Evolutionary conservation across 2,888 invertebrate species (phyloP), one percentile per base, ranked within the genome.

Genomic region (Orchesella flavescens): DNA sequence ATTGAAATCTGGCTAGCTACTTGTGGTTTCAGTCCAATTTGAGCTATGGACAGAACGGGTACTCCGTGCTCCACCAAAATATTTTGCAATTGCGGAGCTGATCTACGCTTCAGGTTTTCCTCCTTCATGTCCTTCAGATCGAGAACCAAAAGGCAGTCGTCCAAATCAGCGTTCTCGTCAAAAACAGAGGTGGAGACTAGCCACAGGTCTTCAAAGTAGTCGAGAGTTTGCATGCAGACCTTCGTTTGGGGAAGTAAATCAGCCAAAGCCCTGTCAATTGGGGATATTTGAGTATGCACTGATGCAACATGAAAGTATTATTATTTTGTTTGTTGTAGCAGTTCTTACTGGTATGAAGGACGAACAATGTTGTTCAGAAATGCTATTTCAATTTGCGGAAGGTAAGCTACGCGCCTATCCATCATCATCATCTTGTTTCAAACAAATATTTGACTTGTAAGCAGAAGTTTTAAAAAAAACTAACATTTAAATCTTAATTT

Each of bases 201-300:
- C 84, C 84, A 84, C 0, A 84, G 55, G 43, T 84, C 84, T 46
- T 79, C 79, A 74, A 79, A 84, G 46, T 84, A 84, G 13, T 84
- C 84, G n/a, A 79, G 49, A 0, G 66, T 79, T 0, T 15, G 21
- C 0, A 79, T 65, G 19, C 84, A 79, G 9, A 61, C 23, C 44
- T 44, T 74, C 5, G 84, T 84, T 69, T 79, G 72, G 2, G 84
- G 84, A 5, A 84, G 57, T 10, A 84, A 46, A 19, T 79, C 79
- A 0, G 84, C 79, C 3, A 84, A n/a, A 12, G 75, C 61, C 24
- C 84, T 84, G 63, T 13, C 55, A 46, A 21, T 7, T 12, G n/a
- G 12, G 10, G n/a, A 68, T 21, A 44, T n/a, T n/a, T n/a, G n/a
- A n/a, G n/a, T n/a, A n/a, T n/a, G n/a, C n/a, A n/a, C n/a, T n/a